A percentile compares a stretch with the other conserved stretches of the same genome.
Conservation (phyloP, 2,888 invertebrate genomes). For the Drosophila tanythrix region DNA sequence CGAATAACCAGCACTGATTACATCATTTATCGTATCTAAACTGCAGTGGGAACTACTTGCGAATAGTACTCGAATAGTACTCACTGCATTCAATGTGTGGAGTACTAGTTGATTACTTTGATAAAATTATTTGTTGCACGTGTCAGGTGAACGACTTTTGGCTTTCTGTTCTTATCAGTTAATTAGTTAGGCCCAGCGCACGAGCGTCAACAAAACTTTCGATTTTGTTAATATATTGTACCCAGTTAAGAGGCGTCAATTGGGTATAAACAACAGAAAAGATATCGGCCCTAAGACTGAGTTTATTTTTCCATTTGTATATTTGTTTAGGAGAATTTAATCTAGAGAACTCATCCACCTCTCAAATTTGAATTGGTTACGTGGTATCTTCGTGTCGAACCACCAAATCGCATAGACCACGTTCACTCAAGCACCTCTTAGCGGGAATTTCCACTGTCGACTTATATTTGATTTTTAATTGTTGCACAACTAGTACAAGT, state of each 20-base stretch:
- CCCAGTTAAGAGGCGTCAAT: background rate
- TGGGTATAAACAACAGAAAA: background rate
- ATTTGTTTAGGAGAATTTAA: background rate
- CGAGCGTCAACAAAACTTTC: constrained; percentile 30
- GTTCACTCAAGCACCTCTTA: background rate
- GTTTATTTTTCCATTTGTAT: background rate
- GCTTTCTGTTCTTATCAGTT: constrained; percentile 58
- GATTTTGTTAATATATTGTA: background rate
- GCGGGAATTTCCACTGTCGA: background rate
- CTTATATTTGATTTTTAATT: background rate
- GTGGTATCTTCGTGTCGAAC: background rate
- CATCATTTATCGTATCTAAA: constrained; percentile 29
- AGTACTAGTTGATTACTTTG: constrained; percentile 23
- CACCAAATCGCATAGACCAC: background rate
- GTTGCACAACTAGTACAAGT: background rate
- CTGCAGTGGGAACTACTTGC: constrained; percentile 2
- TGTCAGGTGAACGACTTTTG: constrained; percentile 37
- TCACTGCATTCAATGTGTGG: background rate
- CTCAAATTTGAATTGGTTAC: background rate
- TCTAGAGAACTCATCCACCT: background rate
- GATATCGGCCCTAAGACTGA: background rate
- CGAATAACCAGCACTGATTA: constrained; percentile 47
- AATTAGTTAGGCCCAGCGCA: constrained; percentile 49
- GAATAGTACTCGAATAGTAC: background rate
- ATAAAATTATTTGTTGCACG: constrained; percentile 34